These are phyloP conservation scores for Saguinus imperator DNA, from an alignment of 2,113 vertebrate species.

Conservation along the genomic window DNA sequence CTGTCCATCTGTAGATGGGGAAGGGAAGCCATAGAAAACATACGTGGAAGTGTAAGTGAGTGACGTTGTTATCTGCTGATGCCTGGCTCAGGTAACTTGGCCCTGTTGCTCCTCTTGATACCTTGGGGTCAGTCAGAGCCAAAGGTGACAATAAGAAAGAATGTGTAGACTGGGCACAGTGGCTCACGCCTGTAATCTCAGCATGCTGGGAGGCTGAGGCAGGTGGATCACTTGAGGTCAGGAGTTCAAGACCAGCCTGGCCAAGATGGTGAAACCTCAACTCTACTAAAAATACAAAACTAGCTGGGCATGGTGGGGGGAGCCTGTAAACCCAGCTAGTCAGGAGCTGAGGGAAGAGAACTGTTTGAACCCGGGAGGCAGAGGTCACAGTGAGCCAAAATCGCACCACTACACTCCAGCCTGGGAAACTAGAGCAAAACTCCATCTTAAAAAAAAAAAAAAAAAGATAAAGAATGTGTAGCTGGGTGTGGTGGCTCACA, in stretches of 20 bases:
- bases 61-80: accelerated
- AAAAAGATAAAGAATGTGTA: neutral
- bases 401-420: too few species aligned
- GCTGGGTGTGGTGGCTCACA: neutral
- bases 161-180: neutral
- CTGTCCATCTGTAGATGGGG: accelerated
- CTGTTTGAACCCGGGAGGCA: too few species aligned
- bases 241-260: neutral
- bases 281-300: neutral
- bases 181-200: neutral
- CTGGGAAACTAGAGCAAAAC: too few species aligned
- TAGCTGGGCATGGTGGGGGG: too few species aligned
- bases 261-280: neutral
- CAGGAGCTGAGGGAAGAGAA: too few species aligned
- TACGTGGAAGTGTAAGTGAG: accelerated
- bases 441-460: too few species aligned
- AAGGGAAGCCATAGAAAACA: neutral
- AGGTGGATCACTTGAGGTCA: too few species aligned
- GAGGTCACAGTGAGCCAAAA: too few species aligned
- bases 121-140: neutral
- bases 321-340: too few species aligned
- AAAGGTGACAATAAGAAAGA: neutral
- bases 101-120: neutral
- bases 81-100: neutral
- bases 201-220: neutral